Evolutionary conservation across 1,140 invertebrate species (phyloP).

Genomic region (Laupala kohalensis): DNA sequence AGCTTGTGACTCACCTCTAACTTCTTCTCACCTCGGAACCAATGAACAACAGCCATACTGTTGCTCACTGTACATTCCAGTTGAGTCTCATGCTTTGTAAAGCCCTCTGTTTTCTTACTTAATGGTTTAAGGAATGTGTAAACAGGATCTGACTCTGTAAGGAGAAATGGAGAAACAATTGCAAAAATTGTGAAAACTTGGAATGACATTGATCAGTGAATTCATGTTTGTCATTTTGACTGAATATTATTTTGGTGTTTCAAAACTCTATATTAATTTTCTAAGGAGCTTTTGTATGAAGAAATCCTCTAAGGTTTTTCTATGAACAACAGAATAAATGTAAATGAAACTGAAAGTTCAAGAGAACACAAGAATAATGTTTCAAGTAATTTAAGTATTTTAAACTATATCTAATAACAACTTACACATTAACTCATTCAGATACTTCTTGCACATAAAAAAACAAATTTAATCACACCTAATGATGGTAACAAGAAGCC

Average conservation of each 20-base stretch:
- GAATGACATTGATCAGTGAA: not conserved
- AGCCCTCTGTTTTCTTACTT: conserved; percentile 75
- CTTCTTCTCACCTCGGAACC: conserved; percentile 79
- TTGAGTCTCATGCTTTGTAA: conserved; percentile 73
- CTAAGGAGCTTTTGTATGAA: no score
- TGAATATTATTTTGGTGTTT: not conserved
- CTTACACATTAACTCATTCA: no score
- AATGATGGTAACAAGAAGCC: no score
- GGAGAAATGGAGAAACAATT: conserved; percentile 13
- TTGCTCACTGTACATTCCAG: conserved; percentile 91
- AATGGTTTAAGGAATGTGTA: conserved; percentile 86
- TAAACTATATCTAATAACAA: no score
- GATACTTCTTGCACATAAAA: no score
- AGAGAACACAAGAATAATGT: no score
- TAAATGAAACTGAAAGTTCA: no score
- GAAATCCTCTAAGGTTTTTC: no score
- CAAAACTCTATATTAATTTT: not conserved
- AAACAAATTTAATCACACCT: no score
- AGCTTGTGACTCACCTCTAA: conserved; percentile 39
- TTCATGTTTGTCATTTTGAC: not conserved
- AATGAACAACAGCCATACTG: conserved; percentile 82
- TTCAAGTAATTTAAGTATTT: no score
- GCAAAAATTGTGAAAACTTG: not conserved
- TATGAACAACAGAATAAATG: no score
- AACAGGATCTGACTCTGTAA: conserved; percentile 75